Percentiles rank a stretch among this genome's conserved stretches.
Conservation (phyloP, 64 coral and sea anemone genomes). For the Porites australiensis region DNA sequence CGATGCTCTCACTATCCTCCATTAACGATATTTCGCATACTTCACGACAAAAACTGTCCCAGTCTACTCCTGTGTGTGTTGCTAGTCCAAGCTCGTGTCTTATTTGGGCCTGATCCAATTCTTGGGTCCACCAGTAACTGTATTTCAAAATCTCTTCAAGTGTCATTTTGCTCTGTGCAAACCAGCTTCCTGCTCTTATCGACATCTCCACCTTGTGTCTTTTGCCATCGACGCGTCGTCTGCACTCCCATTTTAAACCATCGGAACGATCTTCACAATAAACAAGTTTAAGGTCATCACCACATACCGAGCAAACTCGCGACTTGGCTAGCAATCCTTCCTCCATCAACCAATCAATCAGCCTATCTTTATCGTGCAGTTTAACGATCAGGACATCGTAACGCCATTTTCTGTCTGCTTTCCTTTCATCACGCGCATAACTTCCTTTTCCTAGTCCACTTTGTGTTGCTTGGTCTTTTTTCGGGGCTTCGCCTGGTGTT, state of each 20-base stretch:
- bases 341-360: constrained; percentile 28
- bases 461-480: constrained; percentile 23
- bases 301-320: neutral
- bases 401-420: constrained; percentile 27
- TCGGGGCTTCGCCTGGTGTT: constrained; percentile 11
- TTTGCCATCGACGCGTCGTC: neutral
- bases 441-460: constrained; percentile 26
- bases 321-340: constrained; percentile 4
- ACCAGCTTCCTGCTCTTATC: constrained; percentile 28
- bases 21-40: constrained; percentile 22
- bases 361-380: constrained; percentile 36
- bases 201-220: constrained; percentile 34
- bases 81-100: constrained; percentile 22
- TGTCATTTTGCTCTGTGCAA: constrained; percentile 37
- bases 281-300: neutral
- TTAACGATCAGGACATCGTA: constrained; percentile 16
- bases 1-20: constrained; percentile 24
- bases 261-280: constrained; percentile 22
- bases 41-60: constrained; percentile 53
- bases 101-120: constrained; percentile 47
- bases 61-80: constrained; percentile 33
- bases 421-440: constrained; percentile 23
- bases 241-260: too few relatives aligned
- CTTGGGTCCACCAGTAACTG: constrained; percentile 59
- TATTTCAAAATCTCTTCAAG: constrained; percentile 67